A percentile compares a stretch with the other conserved stretches of the same genome.
Evolutionary conservation across 2,888 invertebrate genomes (phyloP).

Genomic region (Synergus itoensis): DNA sequence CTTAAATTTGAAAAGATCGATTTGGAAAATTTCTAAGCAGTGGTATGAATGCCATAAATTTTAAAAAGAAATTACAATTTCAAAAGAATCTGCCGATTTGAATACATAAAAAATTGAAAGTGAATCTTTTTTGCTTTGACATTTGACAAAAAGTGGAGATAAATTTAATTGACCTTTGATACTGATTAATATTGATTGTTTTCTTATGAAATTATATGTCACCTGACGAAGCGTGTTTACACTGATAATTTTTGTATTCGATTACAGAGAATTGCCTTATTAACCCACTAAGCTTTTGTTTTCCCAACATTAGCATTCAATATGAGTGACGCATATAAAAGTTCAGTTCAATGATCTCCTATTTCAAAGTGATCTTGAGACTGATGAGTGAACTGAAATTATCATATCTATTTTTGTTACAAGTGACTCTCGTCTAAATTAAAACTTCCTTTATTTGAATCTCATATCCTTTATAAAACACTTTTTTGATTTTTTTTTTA

Average conservation of each 20-base stretch:
- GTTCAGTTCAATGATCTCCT: conserved; percentile 25
- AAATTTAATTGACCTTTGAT: conserved; percentile 7
- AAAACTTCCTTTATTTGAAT: neutral
- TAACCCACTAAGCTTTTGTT: conserved; percentile 33
- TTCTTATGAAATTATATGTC: too few species aligned
- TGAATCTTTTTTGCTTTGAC: neutral
- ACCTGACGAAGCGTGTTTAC: neutral
- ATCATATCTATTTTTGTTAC: conserved; percentile 14
- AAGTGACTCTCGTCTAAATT: conserved; percentile 3
- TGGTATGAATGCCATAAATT: neutral
- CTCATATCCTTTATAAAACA: neutral
- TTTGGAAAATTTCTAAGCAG: neutral
- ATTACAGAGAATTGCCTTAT: conserved; percentile 4
- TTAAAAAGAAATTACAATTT: neutral
- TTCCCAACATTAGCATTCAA: conserved; percentile 37
- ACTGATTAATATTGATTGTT: neutral
- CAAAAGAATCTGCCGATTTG: neutral
- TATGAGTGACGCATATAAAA: conserved; percentile 33
- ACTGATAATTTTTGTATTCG: neutral
- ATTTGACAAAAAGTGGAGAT: neutral
- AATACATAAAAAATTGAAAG: neutral
- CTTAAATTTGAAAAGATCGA: neutral
- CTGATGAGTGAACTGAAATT: conserved; percentile 21
- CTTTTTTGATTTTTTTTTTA: too few species aligned
- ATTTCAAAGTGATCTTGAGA: conserved; percentile 29